A percentile compares a stretch with the other conserved stretches of the same genome.
Evolutionary conservation across 2,888 invertebrate species (phyloP).

Genomic region (Allygus modestus): DNA sequence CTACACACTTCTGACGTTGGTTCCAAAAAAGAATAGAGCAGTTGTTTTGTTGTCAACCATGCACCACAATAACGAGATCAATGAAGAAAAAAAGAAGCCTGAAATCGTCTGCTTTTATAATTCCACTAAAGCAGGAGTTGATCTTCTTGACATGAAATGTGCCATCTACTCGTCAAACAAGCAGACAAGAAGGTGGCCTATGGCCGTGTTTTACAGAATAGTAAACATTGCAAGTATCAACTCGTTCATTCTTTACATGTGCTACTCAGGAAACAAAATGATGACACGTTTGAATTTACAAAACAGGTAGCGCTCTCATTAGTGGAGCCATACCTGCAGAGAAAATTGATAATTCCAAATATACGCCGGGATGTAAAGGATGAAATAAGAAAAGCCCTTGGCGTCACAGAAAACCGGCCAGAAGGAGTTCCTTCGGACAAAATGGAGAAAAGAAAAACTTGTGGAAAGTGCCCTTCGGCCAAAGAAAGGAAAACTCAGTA

Average conservation of each 20-base stretch:
- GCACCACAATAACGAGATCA: constrained; percentile 33
- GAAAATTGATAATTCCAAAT: constrained; percentile 29
- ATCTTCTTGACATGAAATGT: constrained; percentile 54
- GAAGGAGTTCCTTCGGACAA: constrained; percentile 32
- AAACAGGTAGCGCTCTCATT: constrained; percentile 18
- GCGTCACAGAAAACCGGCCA: background rate
- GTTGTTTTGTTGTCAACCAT: constrained; percentile 64
- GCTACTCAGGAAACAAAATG: constrained; percentile 50
- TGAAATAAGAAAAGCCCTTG: constrained; percentile 23
- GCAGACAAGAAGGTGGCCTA: constrained; percentile 62
- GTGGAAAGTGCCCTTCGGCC: constrained; percentile 44
- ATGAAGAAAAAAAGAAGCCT: constrained; percentile 53
- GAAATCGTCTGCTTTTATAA: constrained; percentile 57
- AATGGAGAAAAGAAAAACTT: constrained; percentile 49
- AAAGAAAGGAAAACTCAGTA: constrained; percentile 42
- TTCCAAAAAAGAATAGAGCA: constrained; percentile 60
- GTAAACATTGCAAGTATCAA: constrained; percentile 48
- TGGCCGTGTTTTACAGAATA: constrained; percentile 42
- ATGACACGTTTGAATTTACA: constrained; percentile 41
- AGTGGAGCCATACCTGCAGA: constrained; percentile 43
- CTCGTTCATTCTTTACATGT: constrained; percentile 38
- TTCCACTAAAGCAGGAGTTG: constrained; percentile 45
- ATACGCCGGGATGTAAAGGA: constrained; percentile 42
- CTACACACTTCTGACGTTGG: constrained; percentile 59
- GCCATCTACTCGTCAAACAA: constrained; percentile 67